Percentiles rank a stretch among this genome's conserved stretches.
Conservation (phyloP, 2,113 vertebrate species). For the Chauna torquata region DNA sequence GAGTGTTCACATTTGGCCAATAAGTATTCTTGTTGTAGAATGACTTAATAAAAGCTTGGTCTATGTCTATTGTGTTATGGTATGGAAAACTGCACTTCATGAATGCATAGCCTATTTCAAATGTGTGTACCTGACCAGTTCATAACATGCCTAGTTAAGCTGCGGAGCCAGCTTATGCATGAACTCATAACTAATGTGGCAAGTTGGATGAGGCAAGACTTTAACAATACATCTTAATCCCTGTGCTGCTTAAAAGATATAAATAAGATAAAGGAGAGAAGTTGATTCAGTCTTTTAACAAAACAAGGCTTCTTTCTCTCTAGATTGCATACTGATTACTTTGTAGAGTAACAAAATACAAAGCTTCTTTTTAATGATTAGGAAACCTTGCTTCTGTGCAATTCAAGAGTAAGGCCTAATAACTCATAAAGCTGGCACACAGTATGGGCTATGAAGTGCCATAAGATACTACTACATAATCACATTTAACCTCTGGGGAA, state of each 20-base stretch:
- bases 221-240: slow-evolving; percentile 27
- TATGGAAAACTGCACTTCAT: neutral
- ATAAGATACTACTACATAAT: neutral
- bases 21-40: neutral
- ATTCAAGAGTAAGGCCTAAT: neutral
- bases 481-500: neutral
- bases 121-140: neutral
- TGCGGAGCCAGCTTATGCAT: neutral
- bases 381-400: neutral
- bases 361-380: neutral
- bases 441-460: neutral
- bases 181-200: neutral
- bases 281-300: slow-evolving; percentile 39
- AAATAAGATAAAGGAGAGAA: slow-evolving; percentile 43
- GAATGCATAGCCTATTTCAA: neutral
- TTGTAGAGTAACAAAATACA: neutral
- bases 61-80: neutral
- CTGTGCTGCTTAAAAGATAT: slow-evolving; percentile 2
- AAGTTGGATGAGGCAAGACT: slow-evolving; percentile 47
- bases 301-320: slow-evolving; percentile 18
- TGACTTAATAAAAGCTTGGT: slow-evolving; percentile 6
- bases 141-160: slow-evolving; percentile 9
- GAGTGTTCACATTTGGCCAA: neutral
- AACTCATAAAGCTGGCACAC: neutral
- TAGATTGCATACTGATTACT: neutral